A percentile compares a stretch with the other conserved stretches of the same genome.
phyloP scores from a whole-genome alignment of 2,113 vertebrate genomes.

The Sarotherodon lohbergeri region DNA sequence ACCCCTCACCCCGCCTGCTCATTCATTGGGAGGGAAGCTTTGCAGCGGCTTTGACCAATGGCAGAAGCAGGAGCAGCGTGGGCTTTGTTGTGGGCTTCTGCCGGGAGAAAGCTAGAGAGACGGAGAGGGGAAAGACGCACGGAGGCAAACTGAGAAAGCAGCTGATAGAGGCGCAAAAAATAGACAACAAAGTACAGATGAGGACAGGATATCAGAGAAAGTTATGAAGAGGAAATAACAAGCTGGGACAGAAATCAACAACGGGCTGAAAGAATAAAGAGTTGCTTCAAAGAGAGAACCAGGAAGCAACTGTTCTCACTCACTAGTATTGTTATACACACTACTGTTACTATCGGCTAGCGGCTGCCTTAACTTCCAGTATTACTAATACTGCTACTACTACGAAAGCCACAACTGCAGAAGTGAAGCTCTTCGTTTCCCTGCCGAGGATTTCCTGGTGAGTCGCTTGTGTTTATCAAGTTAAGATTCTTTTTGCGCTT shows the following conservation, averaged over 20 bases:
- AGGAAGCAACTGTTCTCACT: constrained; percentile 45
- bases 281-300: constrained; percentile 33
- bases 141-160: background rate
- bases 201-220: background rate
- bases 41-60: constrained; percentile 19
- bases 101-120: constrained; percentile 16
- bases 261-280: background rate
- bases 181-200: background rate
- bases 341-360: background rate
- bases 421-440: constrained; percentile 34
- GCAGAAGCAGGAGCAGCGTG: constrained; percentile 27
- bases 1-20: background rate
- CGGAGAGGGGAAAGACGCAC: background rate
- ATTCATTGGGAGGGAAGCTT: constrained; percentile 63
- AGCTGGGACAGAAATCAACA: background rate
- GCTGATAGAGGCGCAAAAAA: constrained; percentile 7
- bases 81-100: constrained; percentile 69
- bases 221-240: background rate
- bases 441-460: constrained; percentile 45
- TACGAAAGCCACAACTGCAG: background rate
- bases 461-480: constrained; percentile 23
- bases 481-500: background rate
- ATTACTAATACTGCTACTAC: background rate
- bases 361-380: background rate
- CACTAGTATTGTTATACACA: constrained; percentile 16